Evolutionary conservation across 2,113 vertebrate species (phyloP), one percentile per base, ranked within the genome.

Genomic region (Microcebus lehilahytsara): DNA sequence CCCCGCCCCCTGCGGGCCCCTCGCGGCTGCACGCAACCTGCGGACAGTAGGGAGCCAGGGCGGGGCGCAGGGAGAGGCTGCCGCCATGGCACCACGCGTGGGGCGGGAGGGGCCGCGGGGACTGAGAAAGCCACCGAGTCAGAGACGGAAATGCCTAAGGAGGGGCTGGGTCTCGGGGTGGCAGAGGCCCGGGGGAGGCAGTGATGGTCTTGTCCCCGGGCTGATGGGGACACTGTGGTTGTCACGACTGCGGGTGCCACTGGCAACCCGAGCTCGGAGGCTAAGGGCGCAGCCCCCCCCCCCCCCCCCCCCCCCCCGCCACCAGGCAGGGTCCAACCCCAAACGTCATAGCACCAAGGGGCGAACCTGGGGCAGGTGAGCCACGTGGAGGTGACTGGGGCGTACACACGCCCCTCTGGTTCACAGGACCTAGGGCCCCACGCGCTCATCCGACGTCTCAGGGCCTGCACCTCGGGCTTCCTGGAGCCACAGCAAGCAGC

Each of bases 51-150:
- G 75, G 77, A 53, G 27, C 25, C 34, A 32, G 3, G 27, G 14
- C 10, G 9, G 77, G 77, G 53, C 32, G 9, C 0, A 30, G 27
- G 42, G 5, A 9, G 34, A 51, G 32, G 2, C 9, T 30, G 40
- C 27, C 34, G 2, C 0, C 0, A 0, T 4, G 3, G 2, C 17
- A 3, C 20, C 27, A 46, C 2, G 25, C 19, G 32, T 14, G 19
- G 14, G 42, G 9, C 5, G 1, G 23, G 22, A 46, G 64, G 25
- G 32, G 2, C 64, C 34, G 0, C 9, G 17, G 17, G 22, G 64
- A 22, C 23, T 12, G 2, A 56, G 67, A 42, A 49, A 40, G 42
- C 78, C 22, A 14, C 46, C 5, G 5, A 30, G 67, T 56, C 42
- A 30, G 67, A 1, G 6, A 49, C 0, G 14, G 53, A 9, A 12